Evolutionary conservation across 1,140 invertebrate species (phyloP).

Genomic region (Neotoxoptera formosana): DNA sequence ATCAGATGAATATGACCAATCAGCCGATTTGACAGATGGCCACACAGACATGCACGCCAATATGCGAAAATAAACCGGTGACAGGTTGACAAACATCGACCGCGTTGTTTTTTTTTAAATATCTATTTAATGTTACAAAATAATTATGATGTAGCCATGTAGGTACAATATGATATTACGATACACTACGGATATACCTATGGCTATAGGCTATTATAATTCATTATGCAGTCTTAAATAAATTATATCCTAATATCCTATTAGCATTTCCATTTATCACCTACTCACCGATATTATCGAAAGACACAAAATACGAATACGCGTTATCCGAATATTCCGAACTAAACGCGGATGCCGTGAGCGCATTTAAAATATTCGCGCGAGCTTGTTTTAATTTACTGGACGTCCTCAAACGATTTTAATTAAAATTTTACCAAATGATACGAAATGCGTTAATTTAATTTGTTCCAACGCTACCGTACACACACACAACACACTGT

Average conservation of each 20-base stretch:
- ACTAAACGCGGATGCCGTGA: background rate
- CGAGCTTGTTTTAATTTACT: background rate
- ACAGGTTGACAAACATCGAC: conserved; percentile 54
- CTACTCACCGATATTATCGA: background rate
- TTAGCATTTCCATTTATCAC: background rate
- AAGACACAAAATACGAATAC: background rate
- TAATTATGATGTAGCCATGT: background rate
- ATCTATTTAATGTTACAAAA: background rate
- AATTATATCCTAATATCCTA: background rate
- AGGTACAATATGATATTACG: background rate
- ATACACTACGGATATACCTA: too few species aligned
- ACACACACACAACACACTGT: background rate
- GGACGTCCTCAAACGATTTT: conserved; percentile 11
- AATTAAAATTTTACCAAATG: background rate
- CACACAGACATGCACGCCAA: conserved; percentile 39
- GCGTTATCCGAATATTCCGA: background rate
- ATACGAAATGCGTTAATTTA: background rate
- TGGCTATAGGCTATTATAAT: background rate
- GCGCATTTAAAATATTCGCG: background rate
- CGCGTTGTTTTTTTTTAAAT: conserved; percentile 20
- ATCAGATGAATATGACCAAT: conserved; percentile 54
- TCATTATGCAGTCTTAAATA: too few species aligned
- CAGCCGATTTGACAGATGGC: conserved; percentile 55
- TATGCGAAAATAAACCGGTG: conserved; percentile 53
- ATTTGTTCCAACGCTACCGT: background rate